A percentile compares a stretch with the other conserved stretches of the same genome.
Evolutionary conservation across 1,140 invertebrate species (phyloP).

Genomic region (Globodera ellingtonae): DNA sequence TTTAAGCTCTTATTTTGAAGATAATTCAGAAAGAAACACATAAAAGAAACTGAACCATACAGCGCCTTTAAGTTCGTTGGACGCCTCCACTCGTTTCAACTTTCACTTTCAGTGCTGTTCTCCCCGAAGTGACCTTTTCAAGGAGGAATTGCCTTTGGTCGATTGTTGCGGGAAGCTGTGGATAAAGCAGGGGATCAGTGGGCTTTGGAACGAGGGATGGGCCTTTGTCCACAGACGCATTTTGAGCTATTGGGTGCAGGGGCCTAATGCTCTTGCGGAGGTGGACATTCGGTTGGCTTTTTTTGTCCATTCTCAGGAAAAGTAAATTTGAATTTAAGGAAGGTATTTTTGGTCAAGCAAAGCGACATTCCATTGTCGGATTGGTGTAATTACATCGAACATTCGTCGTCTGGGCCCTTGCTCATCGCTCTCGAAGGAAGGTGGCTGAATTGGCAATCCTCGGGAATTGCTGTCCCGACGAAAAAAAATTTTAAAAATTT

Average conservation of each 20-base stretch:
- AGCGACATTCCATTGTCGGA: conserved; percentile 37
- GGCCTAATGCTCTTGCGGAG: conserved; percentile 36
- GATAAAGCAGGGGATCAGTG: conserved; percentile 47
- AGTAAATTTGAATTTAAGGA: conserved; percentile 18
- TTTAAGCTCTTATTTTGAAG: not conserved
- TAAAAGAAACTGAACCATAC: too few species aligned
- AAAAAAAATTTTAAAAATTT: too few species aligned
- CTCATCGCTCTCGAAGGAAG: conserved; percentile 43
- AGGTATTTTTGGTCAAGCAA: conserved; percentile 49
- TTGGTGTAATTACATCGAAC: conserved; percentile 43
- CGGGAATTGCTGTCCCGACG: not conserved
- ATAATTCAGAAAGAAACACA: too few species aligned
- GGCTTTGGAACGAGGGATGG: conserved; percentile 50
- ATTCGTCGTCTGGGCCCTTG: conserved; percentile 38
- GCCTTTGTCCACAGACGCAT: conserved; percentile 40
- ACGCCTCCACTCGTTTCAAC: not conserved
- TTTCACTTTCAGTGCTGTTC: conserved; percentile 20
- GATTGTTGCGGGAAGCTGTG: conserved; percentile 37
- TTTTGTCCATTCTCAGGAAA: not conserved
- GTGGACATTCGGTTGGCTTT: conserved; percentile 36
- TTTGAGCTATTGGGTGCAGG: conserved; percentile 41
- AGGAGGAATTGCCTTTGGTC: conserved; percentile 25
- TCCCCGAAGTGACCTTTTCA: conserved; percentile 10
- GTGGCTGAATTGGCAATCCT: conserved; percentile 18
- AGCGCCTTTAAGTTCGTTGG: too few species aligned